These are phyloP conservation scores for Plutella xylostella DNA, from an alignment of 2,888 invertebrate species.

Conservation along the genomic window DNA sequence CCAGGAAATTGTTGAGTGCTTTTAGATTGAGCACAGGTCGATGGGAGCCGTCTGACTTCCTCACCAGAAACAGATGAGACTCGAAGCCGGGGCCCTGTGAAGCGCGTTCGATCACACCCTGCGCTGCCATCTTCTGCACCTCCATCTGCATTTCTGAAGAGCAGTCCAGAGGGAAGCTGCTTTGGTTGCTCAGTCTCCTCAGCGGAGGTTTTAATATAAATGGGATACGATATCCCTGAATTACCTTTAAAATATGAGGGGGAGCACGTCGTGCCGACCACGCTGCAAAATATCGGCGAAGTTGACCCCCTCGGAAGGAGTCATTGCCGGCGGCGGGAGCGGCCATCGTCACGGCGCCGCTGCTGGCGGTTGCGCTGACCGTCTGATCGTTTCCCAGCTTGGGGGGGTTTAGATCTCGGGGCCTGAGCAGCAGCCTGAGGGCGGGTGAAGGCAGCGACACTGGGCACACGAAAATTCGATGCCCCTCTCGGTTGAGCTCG, in stretches of 20 bases:
- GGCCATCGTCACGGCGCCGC: constrained; percentile 4
- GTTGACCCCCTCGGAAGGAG: constrained; percentile 2
- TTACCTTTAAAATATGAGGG: constrained; percentile 8
- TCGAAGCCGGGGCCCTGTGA: constrained; percentile 8
- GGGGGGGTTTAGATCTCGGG: background rate
- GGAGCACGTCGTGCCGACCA: constrained; percentile 14
- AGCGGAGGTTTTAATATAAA: constrained; percentile 11
- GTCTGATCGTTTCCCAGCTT: background rate
- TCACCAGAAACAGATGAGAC: constrained; percentile 18
- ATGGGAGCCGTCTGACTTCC: constrained; percentile 18
- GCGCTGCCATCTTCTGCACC: constrained; percentile 6
- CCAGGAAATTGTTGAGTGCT: constrained; percentile 15
- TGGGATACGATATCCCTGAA: constrained; percentile 11
- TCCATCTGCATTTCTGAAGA: constrained; percentile 7
- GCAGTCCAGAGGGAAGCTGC: constrained; percentile 5
- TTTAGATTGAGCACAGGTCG: constrained; percentile 21
- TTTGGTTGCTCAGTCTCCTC: constrained; percentile 4
- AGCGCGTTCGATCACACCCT: constrained; percentile 8
- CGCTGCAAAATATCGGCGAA: background rate
- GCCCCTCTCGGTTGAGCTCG: background rate
- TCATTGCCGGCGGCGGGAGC: constrained; percentile 4
- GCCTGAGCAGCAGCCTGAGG: background rate
- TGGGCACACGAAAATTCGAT: background rate
- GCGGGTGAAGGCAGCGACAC: background rate
- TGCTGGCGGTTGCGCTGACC: too few relatives aligned